Percentiles rank a stretch among this genome's conserved stretches.
phyloP scores from a whole-genome alignment of 2,797 vertebrate genomes.

The Enteromius thamalakanensis region DNA sequence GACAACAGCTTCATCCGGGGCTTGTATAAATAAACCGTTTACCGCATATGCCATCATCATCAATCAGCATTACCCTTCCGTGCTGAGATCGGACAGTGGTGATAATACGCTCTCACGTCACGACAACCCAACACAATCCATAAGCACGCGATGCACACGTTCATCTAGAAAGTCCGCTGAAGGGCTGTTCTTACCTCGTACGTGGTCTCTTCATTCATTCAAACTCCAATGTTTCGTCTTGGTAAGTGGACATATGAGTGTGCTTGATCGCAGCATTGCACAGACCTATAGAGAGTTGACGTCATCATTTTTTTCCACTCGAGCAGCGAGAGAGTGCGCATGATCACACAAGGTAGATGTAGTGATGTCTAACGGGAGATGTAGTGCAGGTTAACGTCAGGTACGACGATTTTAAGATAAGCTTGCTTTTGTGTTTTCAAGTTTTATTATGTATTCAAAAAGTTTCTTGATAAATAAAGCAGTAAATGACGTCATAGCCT shows the following conservation, averaged over 20 bases:
- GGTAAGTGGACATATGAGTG: conserved; percentile 27
- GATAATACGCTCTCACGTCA: conserved; percentile 12
- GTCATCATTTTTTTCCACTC: conserved; percentile 46
- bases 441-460: not conserved
- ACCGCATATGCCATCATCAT: not conserved
- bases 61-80: not conserved
- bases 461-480: not conserved
- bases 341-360: conserved; percentile 25
- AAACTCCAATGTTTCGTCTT: conserved; percentile 28
- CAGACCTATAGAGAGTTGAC: conserved; percentile 53
- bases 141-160: not conserved
- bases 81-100: not conserved
- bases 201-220: conserved; percentile 17
- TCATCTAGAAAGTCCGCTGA: not conserved
- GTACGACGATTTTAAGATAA: not conserved
- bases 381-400: conserved; percentile 28
- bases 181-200: conserved; percentile 38
- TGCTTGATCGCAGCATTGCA: conserved; percentile 33
- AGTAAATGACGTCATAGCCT: not conserved
- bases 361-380: conserved; percentile 47
- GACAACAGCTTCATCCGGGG: not conserved
- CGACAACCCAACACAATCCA: not conserved
- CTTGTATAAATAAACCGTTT: not conserved
- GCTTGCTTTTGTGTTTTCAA: not conserved
- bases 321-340: conserved; percentile 40